Evolutionary conservation across 2,797 vertebrate species (phyloP), one percentile per base, ranked within the genome.

Genomic region (Cynodonichthys magdalenae): DNA sequence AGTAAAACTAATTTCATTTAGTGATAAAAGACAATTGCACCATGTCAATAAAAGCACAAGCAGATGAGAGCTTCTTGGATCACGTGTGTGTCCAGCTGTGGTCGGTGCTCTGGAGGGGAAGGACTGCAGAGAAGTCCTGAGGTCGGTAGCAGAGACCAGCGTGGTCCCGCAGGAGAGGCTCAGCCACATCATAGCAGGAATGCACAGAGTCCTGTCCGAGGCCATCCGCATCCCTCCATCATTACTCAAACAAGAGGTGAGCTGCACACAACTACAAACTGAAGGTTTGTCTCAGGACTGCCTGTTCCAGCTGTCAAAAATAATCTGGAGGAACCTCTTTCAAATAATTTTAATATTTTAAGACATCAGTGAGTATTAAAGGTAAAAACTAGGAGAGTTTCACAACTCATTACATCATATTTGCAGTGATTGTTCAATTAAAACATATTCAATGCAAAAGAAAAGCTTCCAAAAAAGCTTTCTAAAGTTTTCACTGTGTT

Each of bases 201-300:
- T 95, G 86, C 90, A 94, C 75, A 87, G 89, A 9, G 73, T 97
- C 3, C 87, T 96, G 27, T 93, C 79, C n/a, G 94, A 95, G 74
- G 93, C 94, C 0, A 8, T 95, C 76, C 92, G 94, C 62, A 88
- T 95, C n/a, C 94, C 94, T 0, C 41, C 82, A 6, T 63, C 93
- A 0, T 92, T 92, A 24, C 90, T 96, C 0, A 95, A 94, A 79
- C 93, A 93, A 75, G 95, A 96, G 85, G 92, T 94, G 77, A 85
- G 89, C 78, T 15, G 1, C 44, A 45, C 17, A 17, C 28, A 24
- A 36, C 9, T 17, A 11, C n/a, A 57, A 17, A 44, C 44, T 24
- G 24, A 24, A 24, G 24, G 24, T 3, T 24, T 24, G 24, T 24
- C 24, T 24, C 24, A 24, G 24, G 24, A 24, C 24, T 24, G 2